These are phyloP conservation scores for Oreotrochilus melanogaster DNA, from an alignment of 2,113 vertebrate genomes.

Conservation along the genomic window DNA sequence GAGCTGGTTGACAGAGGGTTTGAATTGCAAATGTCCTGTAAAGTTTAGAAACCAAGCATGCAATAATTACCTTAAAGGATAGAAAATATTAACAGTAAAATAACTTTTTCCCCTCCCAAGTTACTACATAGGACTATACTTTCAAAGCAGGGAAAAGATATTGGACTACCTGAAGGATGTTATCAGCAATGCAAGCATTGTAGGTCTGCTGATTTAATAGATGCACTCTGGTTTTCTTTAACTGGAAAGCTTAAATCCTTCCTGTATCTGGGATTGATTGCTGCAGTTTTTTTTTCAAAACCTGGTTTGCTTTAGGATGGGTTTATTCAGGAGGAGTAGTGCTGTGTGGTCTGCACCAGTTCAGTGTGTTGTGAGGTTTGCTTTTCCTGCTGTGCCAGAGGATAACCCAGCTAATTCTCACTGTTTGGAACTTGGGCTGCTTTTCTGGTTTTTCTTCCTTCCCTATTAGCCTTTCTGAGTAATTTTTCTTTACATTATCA, in stretches of 20 bases:
- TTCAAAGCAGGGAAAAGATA: background rate
- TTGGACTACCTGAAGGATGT: rapidly evolving
- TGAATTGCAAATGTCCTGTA: background rate
- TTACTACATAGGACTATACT: rapidly evolving
- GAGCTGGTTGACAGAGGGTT: background rate
- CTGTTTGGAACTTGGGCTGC: background rate
- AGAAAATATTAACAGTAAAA: background rate
- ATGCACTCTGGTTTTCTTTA: background rate
- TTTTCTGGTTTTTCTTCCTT: background rate
- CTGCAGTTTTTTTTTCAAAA: background rate
- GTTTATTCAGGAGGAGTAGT: background rate
- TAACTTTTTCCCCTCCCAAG: background rate
- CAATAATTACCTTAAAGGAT: background rate
- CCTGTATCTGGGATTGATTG: background rate
- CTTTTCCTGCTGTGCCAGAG: background rate
- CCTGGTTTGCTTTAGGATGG: background rate
- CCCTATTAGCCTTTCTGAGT: background rate
- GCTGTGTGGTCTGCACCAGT: background rate
- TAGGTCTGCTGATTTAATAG: background rate
- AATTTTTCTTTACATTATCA: rapidly evolving
- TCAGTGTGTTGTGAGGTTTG: background rate
- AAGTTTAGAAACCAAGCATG: background rate
- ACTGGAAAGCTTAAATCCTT: background rate
- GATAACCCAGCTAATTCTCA: background rate
- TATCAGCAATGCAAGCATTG: background rate